Evolutionary conservation across 2,888 invertebrate genomes (phyloP), one percentile per base, ranked within the genome.

Genomic region (Arrhopalites spinosus): DNA sequence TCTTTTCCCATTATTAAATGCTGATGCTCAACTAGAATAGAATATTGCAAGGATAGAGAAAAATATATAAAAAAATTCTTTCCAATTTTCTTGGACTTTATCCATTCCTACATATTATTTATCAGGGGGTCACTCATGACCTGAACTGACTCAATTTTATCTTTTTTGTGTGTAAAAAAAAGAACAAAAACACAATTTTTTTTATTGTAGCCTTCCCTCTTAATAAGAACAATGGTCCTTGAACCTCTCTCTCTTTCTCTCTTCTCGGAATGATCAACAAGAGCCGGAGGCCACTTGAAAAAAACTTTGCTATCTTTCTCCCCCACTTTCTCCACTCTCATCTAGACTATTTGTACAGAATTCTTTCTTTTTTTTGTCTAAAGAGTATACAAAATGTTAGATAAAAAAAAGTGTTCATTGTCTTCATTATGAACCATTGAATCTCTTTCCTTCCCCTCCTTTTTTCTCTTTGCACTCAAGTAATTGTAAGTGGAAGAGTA

Each of bases 281-380:
- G 25, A 11, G 3, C 59, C 15, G 7, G 27, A 59, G 15, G 59
- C 36, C 36, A 59, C 50, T 50, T 50, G 59, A 59, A 23, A 25
- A 59, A 27, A 59, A 2, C 53, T n/a, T 25, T 59, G 23, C 2
- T 25, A 23, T 25, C 59, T 25, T 27, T 13, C 25, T 27, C 36
- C 36, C 13, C 59, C 59, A 20, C 43, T 66, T 43, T 29, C 30
- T 63, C 63, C 63, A 63, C 13, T n/a, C 53, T 53, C 53, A n/a
- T 53, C 53, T n/a, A n/a, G n/a, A n/a, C 53, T 53, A 53, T 53
- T 53, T 53, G 20, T 20, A n/a, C 53, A 20, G 53, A 53, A n/a
- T 20, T 53, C 53, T 20, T 53, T 20, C 53, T n/a, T 17, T 17
- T 53, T 20, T n/a, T 53, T 20, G 3, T 53, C 17, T 3, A 7